A percentile compares a stretch with the other conserved stretches of the same genome.
phyloP scores from a whole-genome alignment of 2,888 invertebrate genomes.

The Cotesia congregata region DNA sequence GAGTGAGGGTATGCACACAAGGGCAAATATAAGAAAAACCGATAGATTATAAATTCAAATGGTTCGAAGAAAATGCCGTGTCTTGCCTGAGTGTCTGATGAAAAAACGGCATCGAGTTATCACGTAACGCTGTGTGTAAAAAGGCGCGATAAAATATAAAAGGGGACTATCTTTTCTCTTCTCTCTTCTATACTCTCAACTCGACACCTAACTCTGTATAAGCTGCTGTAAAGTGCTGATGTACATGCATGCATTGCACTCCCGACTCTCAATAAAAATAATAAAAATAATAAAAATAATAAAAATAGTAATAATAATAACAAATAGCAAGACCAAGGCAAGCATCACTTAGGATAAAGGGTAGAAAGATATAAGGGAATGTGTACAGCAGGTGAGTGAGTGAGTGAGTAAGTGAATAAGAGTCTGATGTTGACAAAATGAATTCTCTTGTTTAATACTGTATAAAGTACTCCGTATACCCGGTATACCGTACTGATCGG shows the following conservation, averaged over 20 bases:
- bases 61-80: background rate
- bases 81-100: background rate
- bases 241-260: background rate
- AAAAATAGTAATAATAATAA: no score
- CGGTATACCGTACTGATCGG: background rate
- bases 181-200: background rate
- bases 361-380: slow-evolving; percentile 59
- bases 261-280: no score
- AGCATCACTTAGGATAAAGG: slow-evolving; percentile 67
- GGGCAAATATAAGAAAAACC: background rate
- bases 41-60: background rate
- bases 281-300: no score
- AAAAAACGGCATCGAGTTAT: background rate
- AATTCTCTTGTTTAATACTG: background rate
- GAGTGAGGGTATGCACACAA: background rate
- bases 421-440: background rate
- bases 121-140: background rate
- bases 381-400: slow-evolving; percentile 16
- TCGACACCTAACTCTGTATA: background rate
- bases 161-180: no score
- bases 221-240: background rate
- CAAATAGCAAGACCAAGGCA: slow-evolving; percentile 53
- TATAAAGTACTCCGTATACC: background rate
- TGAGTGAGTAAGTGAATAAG: no score
- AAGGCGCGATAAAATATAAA: background rate